Evolutionary conservation across 2,888 invertebrate genomes (phyloP).

Genomic region (Xestia sexstrigata): DNA sequence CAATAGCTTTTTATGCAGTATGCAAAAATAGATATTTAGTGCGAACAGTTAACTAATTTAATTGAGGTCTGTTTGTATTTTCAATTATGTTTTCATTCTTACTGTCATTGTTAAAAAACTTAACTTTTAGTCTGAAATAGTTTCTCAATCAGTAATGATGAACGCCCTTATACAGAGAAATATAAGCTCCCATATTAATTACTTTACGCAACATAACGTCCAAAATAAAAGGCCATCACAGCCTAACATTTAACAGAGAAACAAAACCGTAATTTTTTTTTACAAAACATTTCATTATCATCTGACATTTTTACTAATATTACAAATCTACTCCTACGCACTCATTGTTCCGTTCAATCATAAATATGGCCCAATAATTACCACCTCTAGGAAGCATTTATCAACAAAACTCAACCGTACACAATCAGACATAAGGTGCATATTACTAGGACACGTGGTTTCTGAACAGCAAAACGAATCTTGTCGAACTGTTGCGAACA

Average conservation of each 20-base stretch:
- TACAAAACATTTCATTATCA: constrained; percentile 67
- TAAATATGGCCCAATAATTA: constrained; percentile 59
- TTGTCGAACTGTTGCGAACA: constrained; percentile 53
- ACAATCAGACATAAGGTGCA: accelerated
- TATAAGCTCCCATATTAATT: constrained; percentile 36
- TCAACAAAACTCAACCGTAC: constrained; percentile 38
- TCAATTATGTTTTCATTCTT: neutral
- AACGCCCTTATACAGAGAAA: constrained; percentile 1
- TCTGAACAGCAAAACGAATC: constrained; percentile 49
- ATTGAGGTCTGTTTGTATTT: neutral
- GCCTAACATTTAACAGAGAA: constrained; percentile 52
- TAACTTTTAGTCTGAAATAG: neutral
- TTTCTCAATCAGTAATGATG: neutral
- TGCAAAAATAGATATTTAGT: too few relatives aligned
- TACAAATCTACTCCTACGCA: constrained; percentile 81
- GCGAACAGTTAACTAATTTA: too few relatives aligned
- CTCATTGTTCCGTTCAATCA: constrained; percentile 78
- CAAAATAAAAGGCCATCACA: constrained; percentile 54
- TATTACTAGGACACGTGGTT: neutral
- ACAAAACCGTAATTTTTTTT: constrained; percentile 70
- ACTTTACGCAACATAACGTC: constrained; percentile 30
- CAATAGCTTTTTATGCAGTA: too few relatives aligned
- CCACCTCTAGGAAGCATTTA: neutral
- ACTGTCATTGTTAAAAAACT: neutral
- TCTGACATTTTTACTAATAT: constrained; percentile 80